Evolutionary conservation across 1,140 invertebrate species (phyloP).

Genomic region (Armadillidium nasatum): DNA sequence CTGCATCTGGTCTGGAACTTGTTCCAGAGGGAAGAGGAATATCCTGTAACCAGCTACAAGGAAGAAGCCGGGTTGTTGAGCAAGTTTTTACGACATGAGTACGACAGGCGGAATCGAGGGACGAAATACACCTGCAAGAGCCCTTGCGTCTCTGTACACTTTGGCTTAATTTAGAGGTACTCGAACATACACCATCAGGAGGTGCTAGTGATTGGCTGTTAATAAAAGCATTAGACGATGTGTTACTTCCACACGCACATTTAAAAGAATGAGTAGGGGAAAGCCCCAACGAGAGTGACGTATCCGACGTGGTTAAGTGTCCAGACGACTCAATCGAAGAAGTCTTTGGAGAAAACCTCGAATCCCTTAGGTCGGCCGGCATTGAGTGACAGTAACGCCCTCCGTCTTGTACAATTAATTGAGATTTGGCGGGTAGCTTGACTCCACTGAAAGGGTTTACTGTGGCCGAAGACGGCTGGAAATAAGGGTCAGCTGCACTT

Average conservation of each 20-base stretch:
- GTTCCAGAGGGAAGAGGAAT: conserved; percentile 24
- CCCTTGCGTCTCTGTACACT: conserved; percentile 18
- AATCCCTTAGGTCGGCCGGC: conserved; percentile 11
- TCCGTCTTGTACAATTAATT: conserved; percentile 39
- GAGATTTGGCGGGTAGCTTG: conserved; percentile 39
- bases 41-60: conserved; percentile 8
- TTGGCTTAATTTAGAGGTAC: conserved; percentile 21
- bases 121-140: conserved; percentile 19
- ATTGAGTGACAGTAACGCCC: conserved; percentile 41
- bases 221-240: conserved; percentile 25
- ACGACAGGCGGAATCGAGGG: conserved; percentile 19
- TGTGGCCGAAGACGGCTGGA: conserved; percentile 39
- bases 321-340: conserved; percentile 20
- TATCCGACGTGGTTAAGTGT: conserved; percentile 36
- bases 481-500: conserved; percentile 43
- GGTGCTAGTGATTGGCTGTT: conserved; percentile 10
- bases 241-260: conserved; percentile 28
- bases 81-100: conserved; percentile 28
- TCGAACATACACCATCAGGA: conserved; percentile 5
- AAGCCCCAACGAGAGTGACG: conserved; percentile 28
- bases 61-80: conserved; percentile 2
- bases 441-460: conserved; percentile 40
- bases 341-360: conserved; percentile 3
- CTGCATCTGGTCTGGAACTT: conserved; percentile 26
- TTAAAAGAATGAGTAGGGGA: conserved; percentile 30